phyloP scores from a whole-genome alignment of 2,113 vertebrate species.

The Malurus elegans region DNA sequence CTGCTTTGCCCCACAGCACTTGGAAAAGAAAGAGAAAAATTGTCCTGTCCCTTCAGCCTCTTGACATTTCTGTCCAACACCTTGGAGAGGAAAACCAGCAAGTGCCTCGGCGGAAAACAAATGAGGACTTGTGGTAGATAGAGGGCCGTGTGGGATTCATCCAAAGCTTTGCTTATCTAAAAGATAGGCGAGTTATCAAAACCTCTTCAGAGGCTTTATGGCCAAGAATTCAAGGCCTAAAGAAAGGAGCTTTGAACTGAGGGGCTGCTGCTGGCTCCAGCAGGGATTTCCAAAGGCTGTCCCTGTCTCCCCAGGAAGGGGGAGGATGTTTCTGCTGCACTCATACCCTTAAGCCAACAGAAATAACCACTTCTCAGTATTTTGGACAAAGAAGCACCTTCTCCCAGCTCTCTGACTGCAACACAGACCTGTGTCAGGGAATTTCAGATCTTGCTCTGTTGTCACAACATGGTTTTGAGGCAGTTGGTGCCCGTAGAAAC shows the following conservation, averaged over 20 bases:
- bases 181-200: slow-evolving; percentile 60
- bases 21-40: slow-evolving; percentile 18
- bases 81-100: slow-evolving; percentile 64
- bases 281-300: slow-evolving; percentile 35
- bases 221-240: slow-evolving; percentile 42
- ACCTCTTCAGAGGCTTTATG: slow-evolving; percentile 54
- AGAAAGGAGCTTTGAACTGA: slow-evolving; percentile 58
- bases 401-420: not conserved
- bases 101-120: slow-evolving; percentile 43
- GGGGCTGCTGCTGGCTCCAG: slow-evolving; percentile 37
- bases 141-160: slow-evolving; percentile 34
- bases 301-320: not conserved
- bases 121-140: slow-evolving; percentile 56
- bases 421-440: not conserved
- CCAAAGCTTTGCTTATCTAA: slow-evolving; percentile 61
- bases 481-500: not conserved
- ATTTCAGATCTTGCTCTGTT: not conserved
- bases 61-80: slow-evolving; percentile 65
- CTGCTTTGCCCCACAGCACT: not conserved
- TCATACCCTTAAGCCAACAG: not conserved
- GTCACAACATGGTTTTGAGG: not conserved
- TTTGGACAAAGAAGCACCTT: not conserved
- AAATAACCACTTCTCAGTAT: not conserved
- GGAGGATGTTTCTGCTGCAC: not conserved
- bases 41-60: slow-evolving; percentile 1